Percentiles rank a stretch among this genome's conserved stretches.
Conservation (phyloP, 1,140 invertebrate species). For the Phortica variegata region DNA sequence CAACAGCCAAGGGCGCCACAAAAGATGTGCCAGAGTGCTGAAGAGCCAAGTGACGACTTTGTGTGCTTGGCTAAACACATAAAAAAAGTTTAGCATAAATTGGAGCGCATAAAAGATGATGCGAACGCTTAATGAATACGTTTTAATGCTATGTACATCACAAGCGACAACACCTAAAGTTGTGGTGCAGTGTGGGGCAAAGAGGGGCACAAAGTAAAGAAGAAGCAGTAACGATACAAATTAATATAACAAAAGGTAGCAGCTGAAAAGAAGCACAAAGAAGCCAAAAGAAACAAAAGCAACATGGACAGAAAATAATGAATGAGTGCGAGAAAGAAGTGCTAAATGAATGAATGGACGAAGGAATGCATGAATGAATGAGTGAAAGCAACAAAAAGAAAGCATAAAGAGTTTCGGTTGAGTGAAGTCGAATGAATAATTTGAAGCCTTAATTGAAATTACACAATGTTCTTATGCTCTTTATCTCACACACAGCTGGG, state of each 20-base stretch:
- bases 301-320: too few relatives aligned
- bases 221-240: too few relatives aligned
- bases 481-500: slow-evolving; percentile 58
- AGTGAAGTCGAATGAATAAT: slow-evolving; percentile 10
- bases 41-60: slow-evolving; percentile 9
- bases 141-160: neutral
- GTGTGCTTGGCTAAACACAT: slow-evolving; percentile 32
- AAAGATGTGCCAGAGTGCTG: too few relatives aligned
- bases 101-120: slow-evolving; percentile 1
- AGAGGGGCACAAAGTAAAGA: slow-evolving; percentile 1
- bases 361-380: too few relatives aligned
- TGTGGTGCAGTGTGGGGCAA: too few relatives aligned
- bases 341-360: too few relatives aligned
- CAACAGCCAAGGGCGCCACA: too few relatives aligned
- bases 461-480: slow-evolving; percentile 7
- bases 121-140: slow-evolving; percentile 13
- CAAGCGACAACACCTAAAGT: too few relatives aligned
- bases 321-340: too few relatives aligned
- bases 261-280: slow-evolving; percentile 5
- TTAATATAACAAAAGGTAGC: slow-evolving; percentile 1
- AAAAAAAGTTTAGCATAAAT: slow-evolving; percentile 15
- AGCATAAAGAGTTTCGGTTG: neutral
- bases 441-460: slow-evolving; percentile 36
- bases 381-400: too few relatives aligned
- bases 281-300: neutral